Evolutionary conservation across 2,888 invertebrate species (phyloP).

Genomic region (Cinara cedri): DNA sequence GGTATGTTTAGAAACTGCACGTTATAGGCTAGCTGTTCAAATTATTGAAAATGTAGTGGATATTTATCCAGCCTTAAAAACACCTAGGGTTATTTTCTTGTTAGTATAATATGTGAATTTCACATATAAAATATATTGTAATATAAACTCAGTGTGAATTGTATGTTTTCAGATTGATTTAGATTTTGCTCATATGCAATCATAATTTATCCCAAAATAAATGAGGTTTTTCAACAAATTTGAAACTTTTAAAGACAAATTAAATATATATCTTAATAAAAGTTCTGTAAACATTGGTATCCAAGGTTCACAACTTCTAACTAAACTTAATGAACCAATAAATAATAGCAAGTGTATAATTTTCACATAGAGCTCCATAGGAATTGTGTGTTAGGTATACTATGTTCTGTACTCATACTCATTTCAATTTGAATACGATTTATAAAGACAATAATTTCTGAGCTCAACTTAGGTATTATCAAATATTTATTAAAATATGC

Average conservation of each 20-base stretch:
- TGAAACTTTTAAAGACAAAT: no score
- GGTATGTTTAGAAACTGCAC: not conserved
- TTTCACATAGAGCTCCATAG: no score
- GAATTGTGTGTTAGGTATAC: no score
- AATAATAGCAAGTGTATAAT: conserved; percentile 10
- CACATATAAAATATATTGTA: not conserved
- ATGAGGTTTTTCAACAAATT: conserved; percentile 1
- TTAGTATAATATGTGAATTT: conserved; percentile 1
- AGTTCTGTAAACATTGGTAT: conserved; percentile 19
- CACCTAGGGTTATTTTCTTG: not conserved
- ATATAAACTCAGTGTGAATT: not conserved
- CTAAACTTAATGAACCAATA: conserved; percentile 7
- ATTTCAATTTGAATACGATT: no score
- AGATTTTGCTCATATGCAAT: conserved; percentile 5
- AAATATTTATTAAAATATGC: no score
- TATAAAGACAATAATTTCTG: no score
- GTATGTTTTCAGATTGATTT: conserved; percentile 13
- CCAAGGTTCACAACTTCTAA: not conserved
- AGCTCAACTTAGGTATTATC: no score
- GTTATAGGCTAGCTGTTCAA: not conserved
- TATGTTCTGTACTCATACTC: no score
- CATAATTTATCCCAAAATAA: no score
- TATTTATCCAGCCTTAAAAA: conserved; percentile 14
- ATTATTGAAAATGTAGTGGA: conserved; percentile 5
- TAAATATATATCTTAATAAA: conserved; percentile 7